Percentiles rank a stretch among this genome's conserved stretches.
Evolutionary conservation across 2,797 vertebrate genomes (phyloP).

Genomic region (Acanthornis magna): DNA sequence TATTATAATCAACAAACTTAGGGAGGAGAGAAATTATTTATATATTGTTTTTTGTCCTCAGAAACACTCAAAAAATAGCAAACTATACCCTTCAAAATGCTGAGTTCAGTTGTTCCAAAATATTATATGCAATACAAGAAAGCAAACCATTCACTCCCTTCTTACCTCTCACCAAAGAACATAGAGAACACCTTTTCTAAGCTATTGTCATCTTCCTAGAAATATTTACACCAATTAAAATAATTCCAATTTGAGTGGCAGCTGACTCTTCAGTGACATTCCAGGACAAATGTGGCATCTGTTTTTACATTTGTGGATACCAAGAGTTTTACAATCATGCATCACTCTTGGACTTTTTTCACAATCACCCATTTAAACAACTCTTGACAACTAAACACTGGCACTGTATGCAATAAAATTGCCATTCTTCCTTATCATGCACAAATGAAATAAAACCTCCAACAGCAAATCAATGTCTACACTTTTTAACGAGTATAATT

Average conservation of each 20-base stretch:
- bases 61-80: not conserved
- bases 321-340: not conserved
- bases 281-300: not conserved
- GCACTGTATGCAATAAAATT: not conserved
- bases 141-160: not conserved
- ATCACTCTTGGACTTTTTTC: not conserved
- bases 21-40: not conserved
- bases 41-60: not conserved
- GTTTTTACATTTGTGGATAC: not conserved
- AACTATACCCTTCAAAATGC: not conserved
- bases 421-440: not conserved
- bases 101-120: not conserved
- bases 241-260: not conserved
- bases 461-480: constrained; percentile 1
- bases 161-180: not conserved
- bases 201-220: not conserved
- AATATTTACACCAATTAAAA: not conserved
- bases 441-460: not conserved
- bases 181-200: not conserved
- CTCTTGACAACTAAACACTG: not conserved
- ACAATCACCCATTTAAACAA: not conserved
- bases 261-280: not conserved
- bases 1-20: not conserved
- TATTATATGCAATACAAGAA: not conserved
- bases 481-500: not conserved